A percentile compares a stretch with the other conserved stretches of the same genome.
phyloP scores from a whole-genome alignment of 2,797 vertebrate species.

The Pangasius djambal region DNA sequence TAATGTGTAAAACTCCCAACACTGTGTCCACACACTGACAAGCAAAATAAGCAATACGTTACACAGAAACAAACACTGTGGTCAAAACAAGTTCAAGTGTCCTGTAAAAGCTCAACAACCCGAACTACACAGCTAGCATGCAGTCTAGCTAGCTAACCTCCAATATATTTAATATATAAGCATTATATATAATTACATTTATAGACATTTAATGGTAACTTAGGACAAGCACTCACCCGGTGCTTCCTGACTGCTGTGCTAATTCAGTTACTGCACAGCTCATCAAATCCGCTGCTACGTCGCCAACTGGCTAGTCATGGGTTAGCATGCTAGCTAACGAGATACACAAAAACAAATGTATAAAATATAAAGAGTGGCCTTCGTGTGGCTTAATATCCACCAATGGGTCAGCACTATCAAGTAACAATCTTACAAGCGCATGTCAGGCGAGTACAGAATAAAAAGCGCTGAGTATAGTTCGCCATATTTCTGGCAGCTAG shows the following conservation, averaged over 20 bases:
- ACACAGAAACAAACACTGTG: neutral
- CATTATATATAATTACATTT: neutral
- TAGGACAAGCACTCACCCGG: neutral
- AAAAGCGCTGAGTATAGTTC: too few relatives aligned
- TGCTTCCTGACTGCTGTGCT: neutral
- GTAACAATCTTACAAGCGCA: neutral
- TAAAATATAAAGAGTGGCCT: neutral
- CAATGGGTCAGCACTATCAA: neutral
- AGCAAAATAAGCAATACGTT: neutral
- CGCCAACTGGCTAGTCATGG: slow-evolving; percentile 4
- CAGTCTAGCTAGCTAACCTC: neutral
- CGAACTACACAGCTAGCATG: neutral
- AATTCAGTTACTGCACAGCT: neutral
- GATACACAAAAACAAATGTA: neutral
- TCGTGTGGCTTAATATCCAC: too few relatives aligned
- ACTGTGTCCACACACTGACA: neutral
- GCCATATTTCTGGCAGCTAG: neutral
- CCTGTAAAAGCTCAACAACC: neutral
- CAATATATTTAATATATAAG: neutral
- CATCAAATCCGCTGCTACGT: neutral
- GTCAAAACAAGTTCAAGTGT: neutral
- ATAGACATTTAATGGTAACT: neutral
- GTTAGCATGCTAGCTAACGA: slow-evolving; percentile 4
- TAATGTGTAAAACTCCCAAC: neutral
- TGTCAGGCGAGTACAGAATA: neutral